Conservation (phyloP, 2,113 vertebrate genomes). For the Spea multiplicata region DNA sequence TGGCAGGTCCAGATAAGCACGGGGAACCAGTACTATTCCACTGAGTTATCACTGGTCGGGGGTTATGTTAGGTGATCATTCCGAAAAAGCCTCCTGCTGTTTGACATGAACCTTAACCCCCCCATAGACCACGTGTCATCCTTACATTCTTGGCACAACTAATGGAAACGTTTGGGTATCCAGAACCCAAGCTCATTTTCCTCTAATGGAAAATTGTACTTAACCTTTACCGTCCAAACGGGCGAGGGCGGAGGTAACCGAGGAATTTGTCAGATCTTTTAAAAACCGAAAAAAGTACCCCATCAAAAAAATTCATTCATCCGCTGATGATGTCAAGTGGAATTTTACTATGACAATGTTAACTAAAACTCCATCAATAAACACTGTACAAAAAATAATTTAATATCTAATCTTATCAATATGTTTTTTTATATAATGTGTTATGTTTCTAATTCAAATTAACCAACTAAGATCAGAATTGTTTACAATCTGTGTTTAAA, state of each 20-base stretch:
- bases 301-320: conserved; percentile 22
- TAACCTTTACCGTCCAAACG: conserved; percentile 56
- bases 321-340: conserved; percentile 14
- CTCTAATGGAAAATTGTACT: conserved; percentile 61
- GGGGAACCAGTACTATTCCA: conserved; percentile 46
- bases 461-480: no score
- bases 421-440: no score
- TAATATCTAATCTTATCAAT: no score
- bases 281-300: neutral
- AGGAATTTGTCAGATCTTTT: conserved; percentile 47
- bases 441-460: no score
- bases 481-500: no score
- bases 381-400: no score
- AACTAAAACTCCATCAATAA: no score
- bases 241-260: conserved; percentile 39
- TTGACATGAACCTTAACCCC: conserved; percentile 35
- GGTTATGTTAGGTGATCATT: conserved; percentile 43
- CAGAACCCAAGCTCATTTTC: conserved; percentile 65
- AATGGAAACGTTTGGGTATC: conserved; percentile 61
- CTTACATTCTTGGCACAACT: conserved; percentile 55
- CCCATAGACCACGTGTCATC: conserved; percentile 36
- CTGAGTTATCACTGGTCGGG: conserved; percentile 1
- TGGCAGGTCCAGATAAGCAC: conserved; percentile 37
- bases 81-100: conserved; percentile 48
- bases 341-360: neutral